These are phyloP conservation scores for Megaptera novaeangliae DNA, from an alignment of 2,113 vertebrate species.

Conservation along the genomic window DNA sequence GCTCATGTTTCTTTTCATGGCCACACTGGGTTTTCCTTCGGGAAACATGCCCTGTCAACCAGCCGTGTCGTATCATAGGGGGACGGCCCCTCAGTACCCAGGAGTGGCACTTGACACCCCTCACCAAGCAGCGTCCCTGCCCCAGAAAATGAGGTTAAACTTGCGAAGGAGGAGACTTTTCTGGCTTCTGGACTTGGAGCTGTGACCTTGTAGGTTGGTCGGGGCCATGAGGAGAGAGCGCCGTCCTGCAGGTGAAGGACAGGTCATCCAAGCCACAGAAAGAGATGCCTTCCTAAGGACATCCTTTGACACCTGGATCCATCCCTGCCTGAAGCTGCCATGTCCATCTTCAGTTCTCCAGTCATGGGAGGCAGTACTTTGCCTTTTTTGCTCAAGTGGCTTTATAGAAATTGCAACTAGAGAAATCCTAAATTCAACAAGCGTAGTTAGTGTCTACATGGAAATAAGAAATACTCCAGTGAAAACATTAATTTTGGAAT, in stretches of 20 bases:
- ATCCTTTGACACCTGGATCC: background rate
- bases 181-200: background rate
- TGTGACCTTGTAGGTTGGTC: background rate
- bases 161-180: background rate
- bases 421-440: background rate
- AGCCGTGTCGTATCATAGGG: background rate
- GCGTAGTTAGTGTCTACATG: background rate
- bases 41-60: background rate
- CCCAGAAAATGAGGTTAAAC: background rate
- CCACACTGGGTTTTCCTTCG: background rate
- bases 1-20: background rate
- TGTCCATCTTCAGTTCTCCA: background rate
- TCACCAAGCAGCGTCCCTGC: background rate
- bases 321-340: background rate
- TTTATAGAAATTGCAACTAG: background rate
- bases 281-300: background rate
- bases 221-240: background rate
- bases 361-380: background rate
- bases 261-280: background rate
- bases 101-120: background rate
- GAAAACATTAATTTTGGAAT: background rate
- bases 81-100: background rate
- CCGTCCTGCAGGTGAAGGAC: background rate
- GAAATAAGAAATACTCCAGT: background rate
- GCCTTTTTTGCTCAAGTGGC: background rate